These are phyloP conservation scores for Ictalurus furcatus DNA, from an alignment of 2,113 vertebrate genomes.

Conservation along the genomic window DNA sequence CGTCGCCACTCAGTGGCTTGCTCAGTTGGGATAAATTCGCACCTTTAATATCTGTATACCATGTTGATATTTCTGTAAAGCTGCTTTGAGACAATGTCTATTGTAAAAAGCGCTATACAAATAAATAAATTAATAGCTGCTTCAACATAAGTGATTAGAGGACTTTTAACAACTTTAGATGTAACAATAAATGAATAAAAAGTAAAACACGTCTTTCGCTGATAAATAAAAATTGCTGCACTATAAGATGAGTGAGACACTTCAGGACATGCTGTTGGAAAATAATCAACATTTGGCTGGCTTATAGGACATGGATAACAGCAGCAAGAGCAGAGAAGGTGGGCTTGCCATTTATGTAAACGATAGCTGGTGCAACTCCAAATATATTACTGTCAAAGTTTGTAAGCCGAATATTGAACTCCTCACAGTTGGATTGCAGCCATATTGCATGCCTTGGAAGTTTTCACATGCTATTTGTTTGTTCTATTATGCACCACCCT, in stretches of 20 bases:
- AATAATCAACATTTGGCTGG: neutral
- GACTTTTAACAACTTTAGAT: neutral
- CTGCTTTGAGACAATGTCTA: no score
- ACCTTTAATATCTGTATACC: no score
- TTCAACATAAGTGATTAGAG: neutral
- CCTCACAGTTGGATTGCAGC: neutral
- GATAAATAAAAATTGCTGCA: neutral
- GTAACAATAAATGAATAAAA: neutral
- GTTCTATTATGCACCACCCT: neutral
- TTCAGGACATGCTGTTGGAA: neutral
- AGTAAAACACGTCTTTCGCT: neutral
- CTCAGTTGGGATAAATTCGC: no score
- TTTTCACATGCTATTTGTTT: slow-evolving; percentile 14
- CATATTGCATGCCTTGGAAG: neutral
- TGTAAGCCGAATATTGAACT: neutral
- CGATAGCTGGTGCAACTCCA: slow-evolving; percentile 1
- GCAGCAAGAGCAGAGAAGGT: neutral
- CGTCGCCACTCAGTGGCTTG: no score
- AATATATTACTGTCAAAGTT: neutral
- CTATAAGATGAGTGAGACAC: neutral
- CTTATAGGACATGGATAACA: neutral
- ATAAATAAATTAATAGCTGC: no score
- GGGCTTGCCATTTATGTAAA: neutral
- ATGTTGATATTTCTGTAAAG: no score
- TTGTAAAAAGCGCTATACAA: no score